Evolutionary conservation across 1,140 invertebrate genomes (phyloP), one percentile per base, ranked within the genome.

Genomic region (Fragariocoptes setiger): DNA sequence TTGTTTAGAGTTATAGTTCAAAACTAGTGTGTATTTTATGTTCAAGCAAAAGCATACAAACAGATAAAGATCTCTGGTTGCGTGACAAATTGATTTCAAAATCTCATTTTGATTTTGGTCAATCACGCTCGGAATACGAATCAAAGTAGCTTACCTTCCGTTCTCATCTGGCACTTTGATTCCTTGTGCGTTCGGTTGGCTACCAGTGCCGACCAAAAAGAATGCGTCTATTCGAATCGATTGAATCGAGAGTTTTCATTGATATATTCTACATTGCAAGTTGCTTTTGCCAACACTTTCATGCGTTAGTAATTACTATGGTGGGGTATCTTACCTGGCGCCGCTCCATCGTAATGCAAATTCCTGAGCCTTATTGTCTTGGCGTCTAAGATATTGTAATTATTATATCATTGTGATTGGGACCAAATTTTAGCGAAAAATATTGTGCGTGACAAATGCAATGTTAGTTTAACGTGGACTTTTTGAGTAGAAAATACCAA

Each of bases 151-250:
- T 75, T 59, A 83, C 77, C 82, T 85, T 67, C 79, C 79, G 48
- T 72, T 68, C 61, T 88, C 80, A 58, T 86, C 77, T 2, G 79
- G 77, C 43, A 85, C 68, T 62, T 74, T 74, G 21, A 56, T 62
- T 1, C 78, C 79, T 47, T 74, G 71, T 8, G 67, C 64, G 3
- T 72, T 71, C 0, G 79, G 78, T 53, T 76, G 71, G n/a, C 76
- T 70, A 1, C 79, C 79, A 42, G 72, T 68, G 4, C 80, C 80
- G 8, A 76, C 70, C 71, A 74, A 79, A 56, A 86, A 86, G 56
- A 76, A 76, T 1, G 74, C 71, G n/a, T n/a, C n/a, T n/a, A 40
- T 74, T 68, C 53, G 47, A 8, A 41, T 37, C 49, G 39, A 45
- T 49, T 50, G 38, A 44, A 21, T 8, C 13, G 46, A 43, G 31